phyloP scores from a whole-genome alignment of 2,888 invertebrate species.

The Drosophila dives region DNA sequence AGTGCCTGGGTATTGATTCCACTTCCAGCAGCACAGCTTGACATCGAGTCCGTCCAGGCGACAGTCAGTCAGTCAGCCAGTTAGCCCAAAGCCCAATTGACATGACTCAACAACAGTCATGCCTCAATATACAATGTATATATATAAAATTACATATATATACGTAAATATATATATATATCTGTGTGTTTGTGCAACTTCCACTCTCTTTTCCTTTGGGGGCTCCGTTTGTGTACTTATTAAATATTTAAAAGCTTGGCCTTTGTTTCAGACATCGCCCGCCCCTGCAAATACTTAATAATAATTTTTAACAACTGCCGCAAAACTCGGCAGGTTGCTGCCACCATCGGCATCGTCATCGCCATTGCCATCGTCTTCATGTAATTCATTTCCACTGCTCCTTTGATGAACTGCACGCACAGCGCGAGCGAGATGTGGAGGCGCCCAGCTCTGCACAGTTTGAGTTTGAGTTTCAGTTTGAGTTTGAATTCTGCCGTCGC shows the following conservation, averaged over 20 bases:
- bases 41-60: conserved; percentile 28
- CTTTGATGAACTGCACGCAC: conserved; percentile 72
- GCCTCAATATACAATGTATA: conserved; percentile 17
- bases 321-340: conserved; percentile 60
- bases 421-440: not conserved
- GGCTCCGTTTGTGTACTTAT: conserved; percentile 68
- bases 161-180: not conserved
- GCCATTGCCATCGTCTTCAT: conserved; percentile 10
- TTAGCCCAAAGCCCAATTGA: conserved; percentile 71
- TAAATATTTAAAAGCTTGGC: conserved; percentile 80
- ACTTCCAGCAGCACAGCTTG: conserved; percentile 61
- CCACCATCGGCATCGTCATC: conserved; percentile 16
- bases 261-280: conserved; percentile 65
- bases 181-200: not conserved
- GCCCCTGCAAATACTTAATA: conserved; percentile 75
- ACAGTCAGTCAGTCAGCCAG: conserved; percentile 24
- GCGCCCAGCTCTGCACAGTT: conserved; percentile 6
- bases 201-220: conserved; percentile 33
- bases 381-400: conserved; percentile 57
- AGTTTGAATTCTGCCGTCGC: conserved; percentile 35
- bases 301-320: conserved; percentile 70
- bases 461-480: conserved; percentile 12
- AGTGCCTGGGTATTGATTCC: conserved; percentile 75
- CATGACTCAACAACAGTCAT: conserved; percentile 76
- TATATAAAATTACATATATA: conserved; percentile 2